phyloP scores from a whole-genome alignment of 2,888 invertebrate species.

The Sesia apiformis region DNA sequence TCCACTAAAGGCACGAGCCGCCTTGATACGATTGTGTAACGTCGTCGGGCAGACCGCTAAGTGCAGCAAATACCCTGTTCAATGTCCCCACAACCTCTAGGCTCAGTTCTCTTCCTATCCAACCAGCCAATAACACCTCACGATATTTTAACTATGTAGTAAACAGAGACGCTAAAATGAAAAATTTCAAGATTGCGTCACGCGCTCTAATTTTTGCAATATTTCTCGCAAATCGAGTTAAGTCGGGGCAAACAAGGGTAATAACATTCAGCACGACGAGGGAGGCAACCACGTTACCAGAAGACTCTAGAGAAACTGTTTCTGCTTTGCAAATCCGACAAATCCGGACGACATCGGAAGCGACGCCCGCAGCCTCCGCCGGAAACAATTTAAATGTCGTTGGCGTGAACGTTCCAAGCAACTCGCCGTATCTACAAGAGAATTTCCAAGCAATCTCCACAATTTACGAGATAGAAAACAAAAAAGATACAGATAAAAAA shows the following conservation, averaged over 20 bases:
- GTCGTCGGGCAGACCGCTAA: conserved; percentile 64
- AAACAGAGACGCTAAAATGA: conserved; percentile 6
- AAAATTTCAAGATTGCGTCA: conserved; percentile 27
- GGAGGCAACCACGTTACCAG: conserved; percentile 34
- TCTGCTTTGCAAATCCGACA: conserved; percentile 47
- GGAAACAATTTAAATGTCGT: conserved; percentile 63
- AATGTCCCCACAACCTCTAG: conserved; percentile 26
- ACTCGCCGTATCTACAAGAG: conserved; percentile 26
- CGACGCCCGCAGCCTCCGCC: conserved; percentile 40
- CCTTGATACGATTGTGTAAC: conserved; percentile 58
- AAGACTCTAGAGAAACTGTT: conserved; percentile 22
- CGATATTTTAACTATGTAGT: conserved; percentile 11
- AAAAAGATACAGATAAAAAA: conserved; percentile 32
- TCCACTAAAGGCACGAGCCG: conserved; percentile 51
- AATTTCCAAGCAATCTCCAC: conserved; percentile 58
- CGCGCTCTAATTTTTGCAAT: conserved; percentile 33
- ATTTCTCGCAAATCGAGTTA: conserved; percentile 37
- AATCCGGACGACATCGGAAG: conserved; percentile 52
- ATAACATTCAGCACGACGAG: conserved; percentile 21
- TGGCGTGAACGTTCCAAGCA: conserved; percentile 24
- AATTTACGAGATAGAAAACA: conserved; percentile 36
- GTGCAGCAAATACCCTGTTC: conserved; percentile 68
- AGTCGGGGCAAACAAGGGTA: conserved; percentile 25
- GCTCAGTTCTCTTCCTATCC: conserved; percentile 34
- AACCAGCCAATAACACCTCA: conserved; percentile 12